Conservation (phyloP, 2,113 vertebrate species). For the Myiopsitta monachus region DNA sequence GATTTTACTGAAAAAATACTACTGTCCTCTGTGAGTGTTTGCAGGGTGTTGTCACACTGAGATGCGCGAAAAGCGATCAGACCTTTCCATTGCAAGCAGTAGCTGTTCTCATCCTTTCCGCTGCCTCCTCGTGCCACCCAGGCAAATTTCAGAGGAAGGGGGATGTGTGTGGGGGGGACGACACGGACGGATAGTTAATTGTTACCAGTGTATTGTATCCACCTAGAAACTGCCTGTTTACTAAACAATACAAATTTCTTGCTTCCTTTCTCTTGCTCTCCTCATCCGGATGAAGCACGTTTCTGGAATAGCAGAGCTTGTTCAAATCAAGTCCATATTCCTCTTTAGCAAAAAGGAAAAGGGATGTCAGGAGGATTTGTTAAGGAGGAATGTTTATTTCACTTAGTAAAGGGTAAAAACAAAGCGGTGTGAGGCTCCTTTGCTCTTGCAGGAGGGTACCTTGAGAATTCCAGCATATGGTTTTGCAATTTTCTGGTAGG, state of each 20-base stretch:
- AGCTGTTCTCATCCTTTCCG: not conserved
- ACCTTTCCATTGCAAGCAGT: not conserved
- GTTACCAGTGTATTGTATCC: not conserved
- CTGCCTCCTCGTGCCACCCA: not conserved
- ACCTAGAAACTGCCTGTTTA: constrained; percentile 44
- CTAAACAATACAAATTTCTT: not conserved
- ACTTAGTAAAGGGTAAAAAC: not conserved
- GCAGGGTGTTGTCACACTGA: not conserved
- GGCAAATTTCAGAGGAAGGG: not conserved
- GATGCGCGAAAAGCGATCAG: not conserved
- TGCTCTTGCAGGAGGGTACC: not conserved
- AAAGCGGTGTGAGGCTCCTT: not conserved
- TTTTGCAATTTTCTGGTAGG: not conserved
- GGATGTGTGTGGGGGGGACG: not conserved
- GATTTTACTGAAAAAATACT: not conserved
- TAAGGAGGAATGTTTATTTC: not conserved
- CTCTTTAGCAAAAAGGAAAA: not conserved
- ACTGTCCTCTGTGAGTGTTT: not conserved
- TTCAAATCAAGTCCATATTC: not conserved
- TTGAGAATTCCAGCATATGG: not conserved
- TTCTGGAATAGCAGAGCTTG: constrained; percentile 11
- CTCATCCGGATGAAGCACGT: not conserved
- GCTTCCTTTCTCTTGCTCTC: not conserved
- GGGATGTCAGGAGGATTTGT: not conserved
- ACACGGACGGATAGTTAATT: too few species aligned